Conservation (phyloP, 1,140 invertebrate genomes). For the Drusus annulatus region DNA sequence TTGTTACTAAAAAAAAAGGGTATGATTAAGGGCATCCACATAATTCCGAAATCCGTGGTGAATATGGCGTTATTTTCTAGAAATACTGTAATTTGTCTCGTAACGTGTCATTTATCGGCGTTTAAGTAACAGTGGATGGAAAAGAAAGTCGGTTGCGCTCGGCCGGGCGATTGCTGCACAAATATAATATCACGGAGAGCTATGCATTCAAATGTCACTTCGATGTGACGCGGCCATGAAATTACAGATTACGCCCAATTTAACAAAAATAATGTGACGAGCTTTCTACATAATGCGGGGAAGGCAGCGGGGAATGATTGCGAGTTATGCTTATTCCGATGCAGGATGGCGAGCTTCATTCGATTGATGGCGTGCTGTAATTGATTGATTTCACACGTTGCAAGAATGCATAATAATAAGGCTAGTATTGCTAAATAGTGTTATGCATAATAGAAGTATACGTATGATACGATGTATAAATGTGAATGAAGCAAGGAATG, state of each 20-base stretch:
- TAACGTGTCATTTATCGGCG: constrained; percentile 1
- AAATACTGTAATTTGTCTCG: not conserved
- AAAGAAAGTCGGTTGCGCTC: constrained; percentile 18
- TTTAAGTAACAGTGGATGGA: not conserved
- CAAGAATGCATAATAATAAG: too few relatives aligned
- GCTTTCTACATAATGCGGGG: constrained; percentile 1
- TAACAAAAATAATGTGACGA: constrained; percentile 18
- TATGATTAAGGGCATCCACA: too few relatives aligned
- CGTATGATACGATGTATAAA: too few relatives aligned
- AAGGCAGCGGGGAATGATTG: not conserved
- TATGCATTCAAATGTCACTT: constrained; percentile 27
- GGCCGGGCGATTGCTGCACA: constrained; percentile 7
- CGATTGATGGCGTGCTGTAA: too few relatives aligned
- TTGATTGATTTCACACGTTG: too few relatives aligned
- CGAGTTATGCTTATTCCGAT: not conserved
- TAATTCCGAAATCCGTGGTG: too few relatives aligned
- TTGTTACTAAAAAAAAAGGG: too few relatives aligned
- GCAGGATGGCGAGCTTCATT: too few relatives aligned
- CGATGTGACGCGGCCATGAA: constrained; percentile 5
- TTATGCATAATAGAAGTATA: too few relatives aligned
- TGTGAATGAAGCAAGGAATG: too few relatives aligned
- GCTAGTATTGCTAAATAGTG: too few relatives aligned
- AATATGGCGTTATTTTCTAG: too few relatives aligned
- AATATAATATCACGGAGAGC: not conserved
- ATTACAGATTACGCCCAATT: constrained; percentile 31